A percentile compares a stretch with the other conserved stretches of the same genome.
These are phyloP conservation scores for Paraplagusia blochii DNA, from an alignment of 2,113 vertebrate genomes.

Conservation along the genomic window DNA sequence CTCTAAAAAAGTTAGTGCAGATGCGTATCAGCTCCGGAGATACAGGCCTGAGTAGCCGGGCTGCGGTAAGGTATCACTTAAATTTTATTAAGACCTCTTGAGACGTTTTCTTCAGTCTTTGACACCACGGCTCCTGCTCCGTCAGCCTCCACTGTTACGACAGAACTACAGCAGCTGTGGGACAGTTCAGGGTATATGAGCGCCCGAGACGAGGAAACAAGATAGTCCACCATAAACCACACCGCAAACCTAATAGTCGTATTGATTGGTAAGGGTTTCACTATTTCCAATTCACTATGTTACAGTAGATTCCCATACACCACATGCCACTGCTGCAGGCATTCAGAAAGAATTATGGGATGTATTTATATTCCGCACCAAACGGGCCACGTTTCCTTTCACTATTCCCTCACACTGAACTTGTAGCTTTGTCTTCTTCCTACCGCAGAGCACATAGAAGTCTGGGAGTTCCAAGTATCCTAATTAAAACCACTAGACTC, in stretches of 20 bases:
- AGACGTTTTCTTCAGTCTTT: conserved; percentile 16
- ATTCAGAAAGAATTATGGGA: conserved; percentile 39
- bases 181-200: conserved; percentile 28
- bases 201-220: conserved; percentile 21
- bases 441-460: conserved; percentile 1
- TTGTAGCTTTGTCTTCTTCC: conserved; percentile 17
- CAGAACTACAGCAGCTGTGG: background rate
- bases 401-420: conserved; percentile 23
- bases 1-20: conserved; percentile 9
- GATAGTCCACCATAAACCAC: conserved; percentile 55
- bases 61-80: conserved; percentile 35
- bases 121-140: background rate
- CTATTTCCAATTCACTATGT: conserved; percentile 37
- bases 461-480: conserved; percentile 50
- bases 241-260: conserved; percentile 58
- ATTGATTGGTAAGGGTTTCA: conserved; percentile 57
- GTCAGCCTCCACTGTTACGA: conserved; percentile 1
- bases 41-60: background rate
- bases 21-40: conserved; percentile 29
- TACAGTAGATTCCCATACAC: conserved; percentile 40
- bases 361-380: conserved; percentile 51
- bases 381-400: conserved; percentile 10
- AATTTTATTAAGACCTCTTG: conserved; percentile 18
- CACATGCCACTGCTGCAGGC: conserved; percentile 33
- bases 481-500: too few relatives aligned